phyloP scores from a whole-genome alignment of 1,140 invertebrate species.

The Bilobella aurantiaca region DNA sequence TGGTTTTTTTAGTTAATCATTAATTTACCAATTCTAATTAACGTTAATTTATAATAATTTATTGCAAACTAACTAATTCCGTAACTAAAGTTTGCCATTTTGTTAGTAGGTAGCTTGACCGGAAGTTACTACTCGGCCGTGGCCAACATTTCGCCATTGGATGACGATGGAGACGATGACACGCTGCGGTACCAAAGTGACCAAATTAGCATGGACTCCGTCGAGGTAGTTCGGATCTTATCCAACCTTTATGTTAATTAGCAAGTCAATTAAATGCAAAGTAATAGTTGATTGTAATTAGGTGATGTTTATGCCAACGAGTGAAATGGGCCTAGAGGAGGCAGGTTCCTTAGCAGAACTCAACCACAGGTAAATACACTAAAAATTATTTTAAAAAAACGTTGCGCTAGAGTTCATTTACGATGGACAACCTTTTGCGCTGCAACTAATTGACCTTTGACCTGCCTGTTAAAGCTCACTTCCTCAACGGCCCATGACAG shows the following conservation, averaged over 20 bases:
- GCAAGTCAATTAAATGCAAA: constrained; percentile 18
- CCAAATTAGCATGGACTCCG: constrained; percentile 32
- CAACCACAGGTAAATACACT: too few species aligned
- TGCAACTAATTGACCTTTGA: not conserved
- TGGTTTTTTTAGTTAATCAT: too few species aligned
- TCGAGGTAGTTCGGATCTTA: constrained; percentile 24
- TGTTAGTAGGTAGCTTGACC: too few species aligned
- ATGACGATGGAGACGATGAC: constrained; percentile 31
- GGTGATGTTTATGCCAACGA: too few species aligned
- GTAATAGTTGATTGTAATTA: constrained; percentile 32
- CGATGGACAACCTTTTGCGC: constrained; percentile 2
- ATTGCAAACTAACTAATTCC: too few species aligned
- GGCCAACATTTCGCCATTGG: constrained; percentile 14
- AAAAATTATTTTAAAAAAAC: too few species aligned
- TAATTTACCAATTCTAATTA: too few species aligned
- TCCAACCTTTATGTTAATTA: constrained; percentile 1
- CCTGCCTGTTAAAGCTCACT: not conserved
- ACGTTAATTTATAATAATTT: too few species aligned
- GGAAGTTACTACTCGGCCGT: constrained; percentile 31
- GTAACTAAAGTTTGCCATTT: too few species aligned
- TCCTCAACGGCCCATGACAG: constrained; percentile 18
- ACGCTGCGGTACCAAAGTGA: constrained; percentile 31
- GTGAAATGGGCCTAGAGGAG: too few species aligned
- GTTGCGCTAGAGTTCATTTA: too few species aligned
- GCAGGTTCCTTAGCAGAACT: too few species aligned